phyloP scores from a whole-genome alignment of 2,888 invertebrate genomes.

The Zaprionus obscuricornis region DNA sequence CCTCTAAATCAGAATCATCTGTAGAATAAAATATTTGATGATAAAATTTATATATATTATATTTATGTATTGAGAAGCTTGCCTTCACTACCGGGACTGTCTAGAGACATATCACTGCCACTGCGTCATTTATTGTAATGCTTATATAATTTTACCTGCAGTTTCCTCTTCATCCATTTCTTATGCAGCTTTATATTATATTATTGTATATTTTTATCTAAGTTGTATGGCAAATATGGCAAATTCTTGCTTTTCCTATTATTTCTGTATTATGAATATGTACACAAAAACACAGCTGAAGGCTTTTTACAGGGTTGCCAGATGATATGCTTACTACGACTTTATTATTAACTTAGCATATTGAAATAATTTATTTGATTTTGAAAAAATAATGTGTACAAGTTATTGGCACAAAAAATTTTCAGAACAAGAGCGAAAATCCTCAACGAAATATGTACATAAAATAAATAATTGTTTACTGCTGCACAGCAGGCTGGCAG shows the following conservation, averaged over 20 bases:
- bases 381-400: no score
- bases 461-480: no score
- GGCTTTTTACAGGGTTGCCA: conserved; percentile 37
- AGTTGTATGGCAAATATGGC: not conserved
- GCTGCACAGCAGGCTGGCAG: conserved; percentile 16
- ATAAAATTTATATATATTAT: not conserved
- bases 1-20: conserved; percentile 62
- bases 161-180: conserved; percentile 66
- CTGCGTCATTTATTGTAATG: conserved; percentile 33
- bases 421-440: no score
- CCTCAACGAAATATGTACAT: not conserved
- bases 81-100: conserved; percentile 66
- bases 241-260: conserved; percentile 19
- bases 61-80: not conserved
- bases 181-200: not conserved
- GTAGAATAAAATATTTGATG: no score
- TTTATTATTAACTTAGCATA: not conserved
- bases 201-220: not conserved
- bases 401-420: no score
- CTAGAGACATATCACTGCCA: conserved; percentile 64
- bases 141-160: conserved; percentile 33
- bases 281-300: conserved; percentile 53
- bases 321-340: not conserved
- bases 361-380: not conserved
- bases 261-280: conserved; percentile 39